Base-by-base conservation (phyloP, 2,888 invertebrate species). In the Chrysolina haemoptera region DNA sequence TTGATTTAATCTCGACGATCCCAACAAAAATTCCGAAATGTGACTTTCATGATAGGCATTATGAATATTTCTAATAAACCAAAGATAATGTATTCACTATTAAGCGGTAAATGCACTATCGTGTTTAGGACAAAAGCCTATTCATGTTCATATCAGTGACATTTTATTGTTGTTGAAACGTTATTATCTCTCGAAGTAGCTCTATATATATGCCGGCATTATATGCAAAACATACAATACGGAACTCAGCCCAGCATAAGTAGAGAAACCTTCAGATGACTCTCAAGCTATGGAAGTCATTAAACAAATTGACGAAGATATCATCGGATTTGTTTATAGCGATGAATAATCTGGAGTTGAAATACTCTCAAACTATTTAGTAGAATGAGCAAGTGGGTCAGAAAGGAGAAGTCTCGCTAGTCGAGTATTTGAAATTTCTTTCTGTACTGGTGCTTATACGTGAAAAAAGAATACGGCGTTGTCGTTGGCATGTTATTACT, bases 111-210 rank as follows among this genome's bases (percentile, higher is more conserved):
- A 73, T 68, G 68, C 72, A 64, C 55, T 68, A 64, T 64, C 72
- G 72, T 68, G 72, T 73, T 68, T 73, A 68, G 68, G 72, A 73
- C 72, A 73, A 73, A 73, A 73, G 72, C 64, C 68, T 68, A 73
- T 73, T 73, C 72, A 64, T 73, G 72, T 64, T 73, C 65, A 68
- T 73, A 64, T 68, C 68, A 46, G 68, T 68, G 72, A 73, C 72
- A 73, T 73, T 73, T 73, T 68, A 73, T 73, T 73, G 72, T 73
- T 73, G 72, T 73, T 62, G 68, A 68, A 68, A 73, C 62, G 72
- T 64, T 68, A 73, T 73, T 73, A 72, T 72, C 67, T 41, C 40
- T 43, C 22, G 35, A 63, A 72, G 68, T 63, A 50, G 72, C 53
- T 71, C 67, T 59, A 59, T 72, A 72, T 68, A 72, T 68, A 68